Conservation (phyloP, 2,113 vertebrate species). For the Tachysurus fulvidraco region DNA sequence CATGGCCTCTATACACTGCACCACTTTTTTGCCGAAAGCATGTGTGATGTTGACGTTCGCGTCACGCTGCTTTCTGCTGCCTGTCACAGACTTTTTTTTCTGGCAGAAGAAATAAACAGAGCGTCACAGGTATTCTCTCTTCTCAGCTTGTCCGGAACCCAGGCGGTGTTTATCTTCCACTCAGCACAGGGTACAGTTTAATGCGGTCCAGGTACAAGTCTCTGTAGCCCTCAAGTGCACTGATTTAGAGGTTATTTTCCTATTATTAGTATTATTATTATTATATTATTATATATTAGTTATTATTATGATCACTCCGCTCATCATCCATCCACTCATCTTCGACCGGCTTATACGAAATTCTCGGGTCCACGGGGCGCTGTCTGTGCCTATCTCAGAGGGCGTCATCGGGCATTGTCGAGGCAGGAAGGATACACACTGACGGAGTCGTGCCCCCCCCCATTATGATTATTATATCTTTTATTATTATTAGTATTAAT, state of each 20-base stretch:
- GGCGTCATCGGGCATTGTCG: too few relatives aligned
- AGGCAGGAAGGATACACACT: too few relatives aligned
- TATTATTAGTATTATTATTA: too few relatives aligned
- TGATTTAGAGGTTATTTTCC: too few relatives aligned
- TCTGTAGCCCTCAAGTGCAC: not conserved
- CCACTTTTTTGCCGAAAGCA: not conserved
- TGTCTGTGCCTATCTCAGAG: too few relatives aligned
- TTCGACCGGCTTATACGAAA: too few relatives aligned
- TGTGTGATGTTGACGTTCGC: slow-evolving; percentile 37
- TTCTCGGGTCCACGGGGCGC: too few relatives aligned
- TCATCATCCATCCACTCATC: not conserved
- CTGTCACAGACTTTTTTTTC: slow-evolving; percentile 23
- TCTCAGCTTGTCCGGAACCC: slow-evolving; percentile 24
- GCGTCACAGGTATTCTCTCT: slow-evolving; percentile 20
- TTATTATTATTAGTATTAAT: too few relatives aligned
- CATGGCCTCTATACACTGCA: not conserved
- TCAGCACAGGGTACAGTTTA: not conserved
- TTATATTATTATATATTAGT: too few relatives aligned
- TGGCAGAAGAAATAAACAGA: not conserved
- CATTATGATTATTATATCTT: too few relatives aligned
- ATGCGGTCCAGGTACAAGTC: not conserved
- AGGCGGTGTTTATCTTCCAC: not conserved
- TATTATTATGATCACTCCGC: too few relatives aligned
- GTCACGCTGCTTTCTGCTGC: slow-evolving; percentile 22
- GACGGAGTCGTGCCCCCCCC: too few relatives aligned